Evolutionary conservation across 2,888 invertebrate genomes (phyloP).

Genomic region (Drosophila glabriapex): DNA sequence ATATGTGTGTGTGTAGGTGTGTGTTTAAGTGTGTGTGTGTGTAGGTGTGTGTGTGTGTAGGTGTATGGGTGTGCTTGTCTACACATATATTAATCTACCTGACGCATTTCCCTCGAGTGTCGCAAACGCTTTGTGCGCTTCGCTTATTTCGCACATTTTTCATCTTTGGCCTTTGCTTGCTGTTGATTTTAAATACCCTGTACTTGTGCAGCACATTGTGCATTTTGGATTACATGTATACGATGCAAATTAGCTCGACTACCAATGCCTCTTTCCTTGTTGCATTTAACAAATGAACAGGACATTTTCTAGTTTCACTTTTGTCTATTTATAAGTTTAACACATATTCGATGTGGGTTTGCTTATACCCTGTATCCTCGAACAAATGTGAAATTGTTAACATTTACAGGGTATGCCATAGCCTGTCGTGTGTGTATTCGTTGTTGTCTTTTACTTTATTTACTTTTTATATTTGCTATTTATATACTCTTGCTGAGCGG

Average conservation of each 20-base stretch:
- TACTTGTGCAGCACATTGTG: not conserved
- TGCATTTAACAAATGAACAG: fast-evolving
- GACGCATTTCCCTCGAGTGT: slow-evolving; percentile 69
- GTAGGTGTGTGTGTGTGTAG: slow-evolving; percentile 4
- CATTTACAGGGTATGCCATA: slow-evolving; percentile 8
- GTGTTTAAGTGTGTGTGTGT: not conserved
- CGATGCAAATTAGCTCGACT: not conserved
- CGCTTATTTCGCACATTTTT: slow-evolving; percentile 72
- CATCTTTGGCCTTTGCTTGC: slow-evolving; percentile 60
- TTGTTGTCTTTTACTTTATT: slow-evolving; percentile 3
- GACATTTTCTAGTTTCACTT: not conserved
- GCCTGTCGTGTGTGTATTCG: not conserved
- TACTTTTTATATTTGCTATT: slow-evolving; percentile 7
- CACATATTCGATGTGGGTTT: not conserved
- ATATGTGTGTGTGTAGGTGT: slow-evolving; percentile 7
- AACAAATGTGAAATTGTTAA: not conserved
- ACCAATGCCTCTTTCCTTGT: not conserved
- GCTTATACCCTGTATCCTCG: not conserved
- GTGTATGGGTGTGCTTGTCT: not conserved
- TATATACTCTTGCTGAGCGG: not conserved
- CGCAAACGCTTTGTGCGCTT: slow-evolving; percentile 67
- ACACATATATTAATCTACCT: slow-evolving; percentile 49
- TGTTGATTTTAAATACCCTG: slow-evolving; percentile 40
- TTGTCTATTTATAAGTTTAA: not conserved
- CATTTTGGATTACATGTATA: not conserved